Percentiles rank a stretch among this genome's conserved stretches.
Conservation (phyloP, 2,797 vertebrate species). For the Falco berigora region DNA sequence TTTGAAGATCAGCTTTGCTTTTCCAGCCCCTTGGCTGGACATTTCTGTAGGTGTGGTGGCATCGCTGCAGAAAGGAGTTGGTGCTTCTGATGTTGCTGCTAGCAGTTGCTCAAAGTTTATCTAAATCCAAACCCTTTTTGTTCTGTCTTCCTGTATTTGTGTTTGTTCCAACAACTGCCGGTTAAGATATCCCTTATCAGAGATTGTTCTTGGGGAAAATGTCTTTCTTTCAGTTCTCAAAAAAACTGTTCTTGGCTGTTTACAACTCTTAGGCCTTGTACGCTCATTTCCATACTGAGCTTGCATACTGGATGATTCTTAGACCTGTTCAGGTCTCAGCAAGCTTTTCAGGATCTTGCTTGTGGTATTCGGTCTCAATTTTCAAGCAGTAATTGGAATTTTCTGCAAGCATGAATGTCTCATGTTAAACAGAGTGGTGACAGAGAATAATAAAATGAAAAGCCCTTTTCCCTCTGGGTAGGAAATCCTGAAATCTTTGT, state of each 20-base stretch:
- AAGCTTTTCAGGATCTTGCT: background rate
- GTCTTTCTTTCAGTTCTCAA: background rate
- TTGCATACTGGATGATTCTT: background rate
- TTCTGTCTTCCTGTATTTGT: background rate
- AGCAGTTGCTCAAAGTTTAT: background rate
- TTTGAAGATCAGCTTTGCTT: background rate
- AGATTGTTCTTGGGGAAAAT: background rate
- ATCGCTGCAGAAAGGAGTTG: background rate
- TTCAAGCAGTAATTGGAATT: constrained; percentile 31
- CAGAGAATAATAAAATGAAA: constrained; percentile 22
- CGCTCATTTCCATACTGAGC: background rate
- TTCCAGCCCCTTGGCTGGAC: background rate
- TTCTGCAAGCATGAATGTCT: background rate
- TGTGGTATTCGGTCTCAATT: background rate
- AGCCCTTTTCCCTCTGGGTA: background rate
- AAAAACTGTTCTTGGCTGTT: background rate
- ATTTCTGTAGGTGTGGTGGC: background rate
- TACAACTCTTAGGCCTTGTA: background rate
- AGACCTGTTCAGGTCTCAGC: background rate
- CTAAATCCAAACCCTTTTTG: background rate
- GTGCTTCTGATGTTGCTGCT: background rate
- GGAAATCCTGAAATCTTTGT: constrained; percentile 23
- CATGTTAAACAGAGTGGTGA: constrained; percentile 6
- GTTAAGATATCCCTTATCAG: background rate
- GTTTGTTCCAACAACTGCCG: background rate